Conservation (phyloP, 2,888 invertebrate species). For the Tromatobia lineatoria region DNA sequence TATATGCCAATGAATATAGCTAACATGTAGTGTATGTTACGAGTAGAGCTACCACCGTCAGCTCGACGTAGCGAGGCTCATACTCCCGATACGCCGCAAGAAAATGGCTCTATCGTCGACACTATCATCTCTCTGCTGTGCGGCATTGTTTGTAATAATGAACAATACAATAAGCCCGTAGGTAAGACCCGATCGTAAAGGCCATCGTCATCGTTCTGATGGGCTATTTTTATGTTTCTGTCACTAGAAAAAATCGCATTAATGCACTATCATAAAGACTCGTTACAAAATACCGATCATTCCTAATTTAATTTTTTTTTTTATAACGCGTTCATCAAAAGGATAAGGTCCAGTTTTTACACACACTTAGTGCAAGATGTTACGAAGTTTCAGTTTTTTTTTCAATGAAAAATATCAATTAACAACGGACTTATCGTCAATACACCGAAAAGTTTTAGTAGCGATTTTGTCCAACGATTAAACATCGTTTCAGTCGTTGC, state of each 20-base stretch:
- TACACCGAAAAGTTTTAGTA: too few species aligned
- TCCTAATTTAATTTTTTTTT: too few species aligned
- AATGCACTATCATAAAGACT: too few species aligned
- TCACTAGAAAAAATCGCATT: conserved; percentile 1
- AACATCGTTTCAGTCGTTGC: too few species aligned
- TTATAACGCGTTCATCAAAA: too few species aligned
- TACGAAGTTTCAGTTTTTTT: too few species aligned
- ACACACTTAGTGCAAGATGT: too few species aligned
- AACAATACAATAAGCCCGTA: conserved; percentile 82
- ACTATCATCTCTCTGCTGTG: conserved; percentile 85
- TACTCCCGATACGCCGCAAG: conserved; percentile 79
- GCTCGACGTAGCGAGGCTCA: conserved; percentile 81
- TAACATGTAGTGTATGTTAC: conserved; percentile 82
- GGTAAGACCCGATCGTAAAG: conserved; percentile 79
- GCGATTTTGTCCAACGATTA: too few species aligned
- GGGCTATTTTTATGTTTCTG: conserved; percentile 23
- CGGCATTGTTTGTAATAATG: conserved; percentile 84
- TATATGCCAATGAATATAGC: conserved; percentile 72
- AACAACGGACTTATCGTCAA: too few species aligned
- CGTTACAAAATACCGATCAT: too few species aligned
- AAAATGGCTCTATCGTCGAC: conserved; percentile 83
- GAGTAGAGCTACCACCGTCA: conserved; percentile 82
- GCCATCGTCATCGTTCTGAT: conserved; percentile 26
- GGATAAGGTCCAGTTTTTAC: too few species aligned
- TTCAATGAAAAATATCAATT: too few species aligned